Percentiles rank a stretch among this genome's conserved stretches.
These are phyloP conservation scores for Chloroceryle aenea DNA, from an alignment of 2,113 vertebrate species.

Conservation along the genomic window DNA sequence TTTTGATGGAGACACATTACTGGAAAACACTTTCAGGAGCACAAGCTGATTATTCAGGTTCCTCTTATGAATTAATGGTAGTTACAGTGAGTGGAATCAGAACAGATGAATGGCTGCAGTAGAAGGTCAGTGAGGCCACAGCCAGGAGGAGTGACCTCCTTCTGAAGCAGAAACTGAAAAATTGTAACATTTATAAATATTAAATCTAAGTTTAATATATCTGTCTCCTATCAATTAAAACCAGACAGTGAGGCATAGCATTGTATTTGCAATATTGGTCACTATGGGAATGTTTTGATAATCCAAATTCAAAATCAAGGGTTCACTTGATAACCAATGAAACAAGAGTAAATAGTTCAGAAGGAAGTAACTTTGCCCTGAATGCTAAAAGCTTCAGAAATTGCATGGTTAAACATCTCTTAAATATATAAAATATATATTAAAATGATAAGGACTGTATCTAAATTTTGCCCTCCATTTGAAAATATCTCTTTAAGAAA, in stretches of 20 bases:
- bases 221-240: not conserved
- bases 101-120: rapidly evolving
- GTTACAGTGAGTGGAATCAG: not conserved
- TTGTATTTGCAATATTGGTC: not conserved
- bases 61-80: not conserved
- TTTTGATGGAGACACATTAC: not conserved
- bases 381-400: not conserved
- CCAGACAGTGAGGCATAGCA: not conserved
- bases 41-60: not conserved
- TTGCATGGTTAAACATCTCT: not conserved
- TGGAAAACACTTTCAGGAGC: not conserved
- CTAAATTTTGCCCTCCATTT: not conserved
- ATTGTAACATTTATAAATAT: not conserved
- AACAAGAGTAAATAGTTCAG: not conserved
- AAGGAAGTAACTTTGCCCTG: not conserved
- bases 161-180: not conserved
- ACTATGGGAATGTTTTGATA: not conserved
- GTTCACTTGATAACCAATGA: not conserved
- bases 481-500: slow-evolving; percentile 17
- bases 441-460: not conserved
- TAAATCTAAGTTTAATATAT: not conserved
- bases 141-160: not conserved
- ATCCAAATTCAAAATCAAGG: not conserved
- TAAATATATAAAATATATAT: not conserved
- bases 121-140: not conserved